Percentiles rank a stretch among this genome's conserved stretches.
phyloP scores from a whole-genome alignment of 2,797 vertebrate species.

The Pelodytes ibericus region DNA sequence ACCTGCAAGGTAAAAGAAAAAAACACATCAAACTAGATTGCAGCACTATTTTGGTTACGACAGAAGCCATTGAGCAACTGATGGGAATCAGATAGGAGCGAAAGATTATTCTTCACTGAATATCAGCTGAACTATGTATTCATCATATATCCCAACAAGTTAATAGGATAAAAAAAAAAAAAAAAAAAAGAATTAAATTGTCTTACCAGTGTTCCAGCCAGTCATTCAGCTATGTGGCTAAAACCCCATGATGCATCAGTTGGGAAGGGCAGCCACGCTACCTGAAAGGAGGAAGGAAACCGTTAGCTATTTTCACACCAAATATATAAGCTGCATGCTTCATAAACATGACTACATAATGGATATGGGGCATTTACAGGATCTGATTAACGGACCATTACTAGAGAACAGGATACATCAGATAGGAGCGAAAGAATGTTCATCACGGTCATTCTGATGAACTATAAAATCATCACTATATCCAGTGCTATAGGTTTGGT shows the following conservation, averaged over 20 bases:
- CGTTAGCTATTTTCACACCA: no score
- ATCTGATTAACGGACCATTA: no score
- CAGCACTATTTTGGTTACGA: no score
- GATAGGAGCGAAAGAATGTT: slow-evolving; percentile 59
- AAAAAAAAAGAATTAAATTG: not conserved
- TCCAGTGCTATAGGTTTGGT: not conserved
- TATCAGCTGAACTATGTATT: slow-evolving; percentile 73
- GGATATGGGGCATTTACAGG: no score
- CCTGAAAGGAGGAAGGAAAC: no score
- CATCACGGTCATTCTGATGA: slow-evolving; percentile 65
- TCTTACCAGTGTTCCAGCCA: not conserved
- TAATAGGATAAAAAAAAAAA: not conserved
- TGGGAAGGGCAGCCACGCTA: no score
- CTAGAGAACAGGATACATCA: slow-evolving; percentile 58
- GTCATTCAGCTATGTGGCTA: no score
- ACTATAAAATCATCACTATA: slow-evolving; percentile 72
- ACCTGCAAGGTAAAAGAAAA: no score
- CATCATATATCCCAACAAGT: slow-evolving; percentile 67
- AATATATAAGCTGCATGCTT: no score
- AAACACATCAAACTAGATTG: no score
- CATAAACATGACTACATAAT: no score
- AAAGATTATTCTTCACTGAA: slow-evolving; percentile 56
- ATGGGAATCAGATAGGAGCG: slow-evolving; percentile 69
- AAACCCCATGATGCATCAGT: no score
- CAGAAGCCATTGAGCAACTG: slow-evolving; percentile 19